Evolutionary conservation across 2,888 invertebrate species (phyloP), one percentile per base, ranked within the genome.

Genomic region (Acronicta aceris): DNA sequence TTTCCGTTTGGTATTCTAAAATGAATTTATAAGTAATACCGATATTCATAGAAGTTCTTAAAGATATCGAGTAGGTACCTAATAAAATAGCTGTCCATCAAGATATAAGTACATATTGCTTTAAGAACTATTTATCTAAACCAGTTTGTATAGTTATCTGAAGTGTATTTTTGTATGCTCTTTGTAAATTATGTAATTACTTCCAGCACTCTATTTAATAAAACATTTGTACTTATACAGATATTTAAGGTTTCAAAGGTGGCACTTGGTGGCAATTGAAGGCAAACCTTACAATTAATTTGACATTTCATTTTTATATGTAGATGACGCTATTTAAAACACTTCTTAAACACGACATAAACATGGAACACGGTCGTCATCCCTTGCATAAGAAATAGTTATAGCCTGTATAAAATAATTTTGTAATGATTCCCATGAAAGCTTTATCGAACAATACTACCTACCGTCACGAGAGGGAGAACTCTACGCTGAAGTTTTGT

Each of bases 101-200:
- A 58, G 21, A 63, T 54, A 48, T 51, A n/a, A n/a, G n/a, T n/a
- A 48, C 21, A 59, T 42, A 48, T 57, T 74, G 50, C 33, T 51
- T 45, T 63, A 57, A 59, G 47, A 40, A 64, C 45, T 5, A 55
- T 55, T 46, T 55, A 47, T 52, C 54, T 54, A 40, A 71, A 55
- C 50, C 60, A 64, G 59, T 65, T 59, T 63, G 36, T 59, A 69
- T 63, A 65, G 58, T 65, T 65, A 68, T 71, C 60, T 77, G 66
- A 76, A 71, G 79, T 85, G 86, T 90, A 90, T 90, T 90, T 91
- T 91, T 90, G 83, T 90, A 90, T 84, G 83, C 78, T 82, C 71
- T 85, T 85, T 88, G 82, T 88, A 83, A 81, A 80, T 70, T 64
- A 76, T 76, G 68, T 72, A 65, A 72, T 33, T 60, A 74, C 60